Evolutionary conservation across 2,113 vertebrate genomes (phyloP), one percentile per base, ranked within the genome.

Genomic region (Saccopteryx leptura): DNA sequence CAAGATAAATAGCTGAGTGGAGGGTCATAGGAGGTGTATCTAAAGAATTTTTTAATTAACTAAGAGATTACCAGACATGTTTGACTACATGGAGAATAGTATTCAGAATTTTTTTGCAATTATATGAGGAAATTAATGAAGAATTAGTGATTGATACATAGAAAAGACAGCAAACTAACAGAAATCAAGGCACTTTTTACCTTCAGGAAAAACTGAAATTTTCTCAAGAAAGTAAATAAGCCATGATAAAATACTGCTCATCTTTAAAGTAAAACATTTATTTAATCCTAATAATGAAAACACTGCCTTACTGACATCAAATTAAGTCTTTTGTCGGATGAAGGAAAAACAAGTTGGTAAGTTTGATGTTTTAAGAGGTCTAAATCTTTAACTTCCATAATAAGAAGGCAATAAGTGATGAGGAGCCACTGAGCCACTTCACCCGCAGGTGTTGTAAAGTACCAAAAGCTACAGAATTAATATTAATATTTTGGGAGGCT

Each of bases 321-420:
- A 71, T 89, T 78, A 78, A 80, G 21, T 78, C 31, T 83, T 68
- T 54, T 54, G 13, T 17, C 82, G 63, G 13, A 87, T 72, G 39
- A 91, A 93, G 56, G 72, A 56, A 91, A 61, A 80, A 72, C 3
- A 72, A 85, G 24, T 71, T 93, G n/a, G 74, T 68, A 58, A 96
- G 28, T 54, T 68, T 31, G 14, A 7, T 95, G n/a, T 86, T 90
- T 21, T 74, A 56, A 79, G 46, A 78, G 46, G 52, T 74, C 79
- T 82, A 68, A 91, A 61, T 79, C 28, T 96, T 68, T 90, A 56
- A 75, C 54, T 93, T 96, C 26, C 75, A 90, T 56, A 52, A 91
- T 76, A 82, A 87, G 69, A 88, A 54, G 19, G 13, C 39, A 91
- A 21, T 33, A 63, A 79, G 15, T 74, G 19, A 18, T 88, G 39